Percentiles rank a stretch among this genome's conserved stretches.
These are phyloP conservation scores for Nomada fabriciana DNA, from an alignment of 2,888 invertebrate species.

Conservation along the genomic window DNA sequence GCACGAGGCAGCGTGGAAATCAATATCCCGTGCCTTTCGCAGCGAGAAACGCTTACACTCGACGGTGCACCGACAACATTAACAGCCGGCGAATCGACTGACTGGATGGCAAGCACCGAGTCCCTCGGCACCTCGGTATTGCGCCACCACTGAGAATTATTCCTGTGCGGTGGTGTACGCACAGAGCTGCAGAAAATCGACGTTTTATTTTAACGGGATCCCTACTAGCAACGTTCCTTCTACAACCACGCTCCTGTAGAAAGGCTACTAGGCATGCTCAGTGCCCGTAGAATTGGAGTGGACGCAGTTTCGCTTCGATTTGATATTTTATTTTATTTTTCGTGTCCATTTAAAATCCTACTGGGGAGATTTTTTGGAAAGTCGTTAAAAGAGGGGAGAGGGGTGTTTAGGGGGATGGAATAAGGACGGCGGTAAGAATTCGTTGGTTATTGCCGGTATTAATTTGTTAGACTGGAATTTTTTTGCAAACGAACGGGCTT, in stretches of 20 bases:
- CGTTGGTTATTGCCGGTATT: too few relatives aligned
- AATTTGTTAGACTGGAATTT: too few relatives aligned
- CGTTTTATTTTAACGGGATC: conserved; percentile 50
- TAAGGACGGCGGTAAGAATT: too few relatives aligned
- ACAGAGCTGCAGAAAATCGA: conserved; percentile 44
- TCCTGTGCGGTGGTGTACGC: conserved; percentile 26
- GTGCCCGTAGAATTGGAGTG: conserved; percentile 13
- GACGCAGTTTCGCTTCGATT: not conserved
- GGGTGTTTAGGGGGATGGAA: too few relatives aligned
- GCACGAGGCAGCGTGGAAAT: conserved; percentile 27
- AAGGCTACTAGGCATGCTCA: conserved; percentile 44
- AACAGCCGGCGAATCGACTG: conserved; percentile 42
- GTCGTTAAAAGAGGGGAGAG: not conserved
- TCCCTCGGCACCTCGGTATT: conserved; percentile 33
- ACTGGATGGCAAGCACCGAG: conserved; percentile 32
- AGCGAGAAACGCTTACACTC: conserved; percentile 27
- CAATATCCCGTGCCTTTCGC: conserved; percentile 31
- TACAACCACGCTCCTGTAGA: conserved; percentile 9
- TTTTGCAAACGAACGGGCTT: too few relatives aligned
- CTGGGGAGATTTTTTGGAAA: not conserved
- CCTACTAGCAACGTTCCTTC: conserved; percentile 27
- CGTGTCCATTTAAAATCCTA: not conserved
- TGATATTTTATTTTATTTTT: not conserved
- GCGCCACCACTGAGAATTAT: conserved; percentile 55
- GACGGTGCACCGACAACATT: conserved; percentile 37